Percentiles rank a stretch among this genome's conserved stretches.
phyloP scores from a whole-genome alignment of 1,140 invertebrate genomes.

The Aethina tumida region DNA sequence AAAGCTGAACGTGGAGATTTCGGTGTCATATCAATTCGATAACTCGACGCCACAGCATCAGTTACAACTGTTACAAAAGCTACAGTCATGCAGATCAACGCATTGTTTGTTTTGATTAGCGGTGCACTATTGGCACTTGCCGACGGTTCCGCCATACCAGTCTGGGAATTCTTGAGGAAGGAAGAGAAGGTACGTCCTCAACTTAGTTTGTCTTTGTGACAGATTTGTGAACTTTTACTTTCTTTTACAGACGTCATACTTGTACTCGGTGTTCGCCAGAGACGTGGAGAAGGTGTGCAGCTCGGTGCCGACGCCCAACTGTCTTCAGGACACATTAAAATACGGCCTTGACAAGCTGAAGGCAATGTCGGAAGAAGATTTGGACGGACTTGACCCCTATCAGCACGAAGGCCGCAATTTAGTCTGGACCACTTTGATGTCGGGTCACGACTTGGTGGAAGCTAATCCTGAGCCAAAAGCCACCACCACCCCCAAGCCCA shows the following conservation, averaged over 20 bases:
- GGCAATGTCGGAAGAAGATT: conserved; percentile 49
- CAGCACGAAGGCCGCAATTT: too few species aligned
- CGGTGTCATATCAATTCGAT: too few species aligned
- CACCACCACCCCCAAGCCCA: too few species aligned
- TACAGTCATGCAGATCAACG: too few species aligned
- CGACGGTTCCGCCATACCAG: conserved; percentile 52
- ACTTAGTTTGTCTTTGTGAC: too few species aligned
- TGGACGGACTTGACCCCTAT: conserved; percentile 61
- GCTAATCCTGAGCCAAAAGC: too few species aligned
- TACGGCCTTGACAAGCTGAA: conserved; percentile 52
- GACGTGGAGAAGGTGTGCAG: conserved; percentile 54
- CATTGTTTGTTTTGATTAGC: conserved; percentile 26
- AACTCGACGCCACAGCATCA: too few species aligned
- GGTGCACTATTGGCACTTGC: conserved; percentile 17
- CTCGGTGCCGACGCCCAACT: conserved; percentile 47
- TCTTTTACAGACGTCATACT: conserved; percentile 55
- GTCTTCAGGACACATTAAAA: conserved; percentile 52
- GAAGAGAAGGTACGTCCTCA: conserved; percentile 61
- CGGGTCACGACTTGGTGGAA: too few species aligned
- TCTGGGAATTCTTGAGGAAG: conserved; percentile 59
- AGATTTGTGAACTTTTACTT: conserved; percentile 1
- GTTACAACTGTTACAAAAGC: too few species aligned
- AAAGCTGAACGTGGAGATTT: too few species aligned
- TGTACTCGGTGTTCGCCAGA: conserved; percentile 56
- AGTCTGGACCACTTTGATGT: too few species aligned